Evolutionary conservation across 2,888 invertebrate species (phyloP), one percentile per base, ranked within the genome.

Genomic region (Dastarcus helophoroides): DNA sequence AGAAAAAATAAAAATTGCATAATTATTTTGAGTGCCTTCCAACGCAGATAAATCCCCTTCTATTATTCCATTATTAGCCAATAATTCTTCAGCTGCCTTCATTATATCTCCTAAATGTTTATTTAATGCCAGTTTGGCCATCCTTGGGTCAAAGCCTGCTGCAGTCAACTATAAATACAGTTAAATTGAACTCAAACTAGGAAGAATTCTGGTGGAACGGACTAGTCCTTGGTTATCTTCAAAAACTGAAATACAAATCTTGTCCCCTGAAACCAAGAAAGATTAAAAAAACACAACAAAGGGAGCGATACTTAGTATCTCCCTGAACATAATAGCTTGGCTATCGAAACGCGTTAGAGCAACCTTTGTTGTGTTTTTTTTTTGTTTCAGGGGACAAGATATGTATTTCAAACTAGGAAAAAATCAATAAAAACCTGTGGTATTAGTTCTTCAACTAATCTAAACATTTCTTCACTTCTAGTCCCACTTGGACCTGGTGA

Each of bases 111-210:
- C 77, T 6, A 54, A 39, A 2, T 67, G 50, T 21, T 66, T 58
- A 28, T 65, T 60, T 9, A 80, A 57, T 1, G 77, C 79, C 1
- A 60, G 39, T 39, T 58, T 62, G 0, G 71, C 71, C 40, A 67
- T 62, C 9, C 64, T 58, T 1, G 53, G 46, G 3, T 64, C 62
- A 49, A 78, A 80, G 0, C 81, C 81, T 52, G 79, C 70, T 7
- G 66, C 65, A 27, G 65, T 60, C 33, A 75, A 44, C 70, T 26
- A 25, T 25, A 24, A 5, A n/a, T 2, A 2, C 7, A 29, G 23
- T n/a, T n/a, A n/a, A n/a, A n/a, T n/a, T n/a, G n/a, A n/a, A n/a
- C n/a, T n/a, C n/a, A n/a, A n/a, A n/a, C n/a, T n/a, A n/a, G n/a
- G n/a, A n/a, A n/a, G n/a, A n/a, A n/a, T n/a, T n/a, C n/a, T n/a